Evolutionary conservation across 2,113 vertebrate genomes (phyloP), one percentile per base, ranked within the genome.

Genomic region (Aix galericulata): DNA sequence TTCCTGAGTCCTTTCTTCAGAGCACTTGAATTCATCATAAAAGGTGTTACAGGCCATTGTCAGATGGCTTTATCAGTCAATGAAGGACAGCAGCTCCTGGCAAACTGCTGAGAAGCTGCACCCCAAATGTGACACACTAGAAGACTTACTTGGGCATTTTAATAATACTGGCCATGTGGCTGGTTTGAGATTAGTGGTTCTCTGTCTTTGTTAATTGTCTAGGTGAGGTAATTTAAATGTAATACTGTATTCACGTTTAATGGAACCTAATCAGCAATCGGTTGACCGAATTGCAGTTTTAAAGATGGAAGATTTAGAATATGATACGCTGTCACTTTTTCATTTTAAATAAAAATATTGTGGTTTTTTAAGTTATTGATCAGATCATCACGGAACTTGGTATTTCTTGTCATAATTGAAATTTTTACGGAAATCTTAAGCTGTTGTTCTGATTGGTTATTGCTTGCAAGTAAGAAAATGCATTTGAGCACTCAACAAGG

Each of bases 281-380:
- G 52, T 97, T 80, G 93, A 97, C 76, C 91, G 92, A 95, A 93
- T 64, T 36, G 44, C 23, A 1, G 23, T 89, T 96, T 96, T 95
- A 75, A 96, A 93, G 77, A 94, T 87, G 58, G 69, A 83, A 96
- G 69, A 82, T 90, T 95, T 87, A 78, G 53, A 93, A 69, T 64
- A 63, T 53, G 50, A 2, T 92, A 71, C 88, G 25, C 88, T 76
- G 64, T 94, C 58, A 68, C 32, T 88, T 67, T 56, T 89, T 94
- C 44, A 87, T 94, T 96, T 96, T 88, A 96, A 98, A 97, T 97
- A 97, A 98, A 97, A 96, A 84, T 68, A 46, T 88, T 89, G 56
- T 44, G 44, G 0, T 62, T 92, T 91, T 97, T 97, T 94, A 95
- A 95, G 34, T 82, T 91, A 48, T 94, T 96, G 71, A 68, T 93